These are phyloP conservation scores for Hestina assimilis DNA, from an alignment of 1,140 invertebrate genomes.

Conservation along the genomic window DNA sequence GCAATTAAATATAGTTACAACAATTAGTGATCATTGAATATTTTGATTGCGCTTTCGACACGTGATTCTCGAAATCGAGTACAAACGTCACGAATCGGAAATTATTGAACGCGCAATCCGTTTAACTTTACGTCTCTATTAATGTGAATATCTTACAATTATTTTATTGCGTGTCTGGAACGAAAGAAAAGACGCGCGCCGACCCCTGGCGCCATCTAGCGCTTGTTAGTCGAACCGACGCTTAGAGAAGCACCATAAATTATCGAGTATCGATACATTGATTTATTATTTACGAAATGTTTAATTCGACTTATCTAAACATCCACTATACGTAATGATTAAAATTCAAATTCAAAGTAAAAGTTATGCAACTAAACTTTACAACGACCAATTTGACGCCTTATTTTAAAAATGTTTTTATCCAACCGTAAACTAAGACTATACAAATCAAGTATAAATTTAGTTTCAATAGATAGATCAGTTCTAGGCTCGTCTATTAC, in stretches of 20 bases:
- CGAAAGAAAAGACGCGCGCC: conserved; percentile 41
- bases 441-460: too few species aligned
- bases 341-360: neutral
- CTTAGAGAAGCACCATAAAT: conserved; percentile 22
- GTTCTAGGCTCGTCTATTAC: too few species aligned
- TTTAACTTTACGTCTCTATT: conserved; percentile 52
- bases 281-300: neutral
- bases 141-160: conserved; percentile 41
- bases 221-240: conserved; percentile 33
- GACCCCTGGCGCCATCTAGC: conserved; percentile 60
- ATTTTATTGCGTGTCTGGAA: conserved; percentile 50
- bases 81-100: conserved; percentile 36
- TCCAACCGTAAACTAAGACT: too few species aligned
- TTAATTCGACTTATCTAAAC: neutral
- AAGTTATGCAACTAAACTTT: too few species aligned
- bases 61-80: conserved; percentile 14
- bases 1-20: neutral
- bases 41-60: conserved; percentile 17
- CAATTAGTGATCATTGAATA: conserved; percentile 2
- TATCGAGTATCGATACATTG: conserved; percentile 25
- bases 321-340: neutral
- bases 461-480: too few species aligned
- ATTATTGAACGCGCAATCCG: conserved; percentile 39
- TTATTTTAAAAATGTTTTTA: too few species aligned
- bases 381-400: too few species aligned